These are phyloP conservation scores for Parazoanthus swiftii DNA, from an alignment of 92 coral and sea anemone genomes.

Conservation along the genomic window DNA sequence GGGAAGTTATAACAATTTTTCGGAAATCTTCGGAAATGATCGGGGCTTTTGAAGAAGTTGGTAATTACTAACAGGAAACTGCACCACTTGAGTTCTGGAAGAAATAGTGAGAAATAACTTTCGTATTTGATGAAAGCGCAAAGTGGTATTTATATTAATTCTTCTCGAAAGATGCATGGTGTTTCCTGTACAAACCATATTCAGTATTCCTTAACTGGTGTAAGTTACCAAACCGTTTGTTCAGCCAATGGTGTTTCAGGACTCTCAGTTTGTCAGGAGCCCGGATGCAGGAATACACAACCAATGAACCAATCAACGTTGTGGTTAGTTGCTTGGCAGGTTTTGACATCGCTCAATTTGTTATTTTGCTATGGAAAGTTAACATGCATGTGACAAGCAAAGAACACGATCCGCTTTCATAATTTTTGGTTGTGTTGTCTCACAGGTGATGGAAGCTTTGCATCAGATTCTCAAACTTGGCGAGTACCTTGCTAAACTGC, in stretches of 20 bases:
- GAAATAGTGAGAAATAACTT: too few species aligned
- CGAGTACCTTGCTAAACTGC: slow-evolving; percentile 94
- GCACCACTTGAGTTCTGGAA: too few species aligned
- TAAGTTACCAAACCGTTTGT: slow-evolving; percentile 79
- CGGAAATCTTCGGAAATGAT: too few species aligned
- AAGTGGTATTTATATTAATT: background rate
- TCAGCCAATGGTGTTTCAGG: slow-evolving; percentile 95
- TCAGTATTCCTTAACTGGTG: background rate
- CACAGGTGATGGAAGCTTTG: slow-evolving; percentile 90
- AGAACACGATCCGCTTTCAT: background rate
- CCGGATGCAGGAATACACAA: slow-evolving; percentile 90
- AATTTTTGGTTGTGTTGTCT: background rate
- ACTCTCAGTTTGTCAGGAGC: slow-evolving; percentile 81
- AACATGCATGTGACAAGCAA: background rate
- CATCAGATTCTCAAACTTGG: slow-evolving; percentile 80
- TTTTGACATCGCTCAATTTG: background rate
- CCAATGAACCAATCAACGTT: slow-evolving; percentile 82
- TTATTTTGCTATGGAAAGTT: background rate
- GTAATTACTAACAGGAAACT: too few species aligned
- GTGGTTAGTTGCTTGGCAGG: slow-evolving; percentile 61
- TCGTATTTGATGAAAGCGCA: too few species aligned
- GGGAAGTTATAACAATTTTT: too few species aligned
- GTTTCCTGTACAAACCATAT: background rate
- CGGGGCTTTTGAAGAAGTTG: too few species aligned
- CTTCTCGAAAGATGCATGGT: background rate